Evolutionary conservation across 2,888 invertebrate species (phyloP).

Genomic region (Hyppa rectilinea): DNA sequence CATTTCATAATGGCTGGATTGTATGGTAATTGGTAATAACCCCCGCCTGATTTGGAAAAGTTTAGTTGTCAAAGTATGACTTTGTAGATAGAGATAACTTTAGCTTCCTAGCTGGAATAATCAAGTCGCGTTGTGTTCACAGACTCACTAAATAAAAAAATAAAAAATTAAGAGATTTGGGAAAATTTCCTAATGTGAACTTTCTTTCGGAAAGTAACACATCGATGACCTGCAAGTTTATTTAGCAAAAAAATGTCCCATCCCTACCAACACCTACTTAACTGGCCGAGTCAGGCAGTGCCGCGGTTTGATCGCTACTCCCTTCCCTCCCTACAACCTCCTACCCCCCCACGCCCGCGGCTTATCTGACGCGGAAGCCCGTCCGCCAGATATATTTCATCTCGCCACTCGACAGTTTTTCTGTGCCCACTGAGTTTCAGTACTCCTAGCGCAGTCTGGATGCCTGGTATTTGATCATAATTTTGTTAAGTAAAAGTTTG

Average conservation of each 20-base stretch:
- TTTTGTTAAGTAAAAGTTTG: conserved; percentile 59
- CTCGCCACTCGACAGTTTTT: conserved; percentile 77
- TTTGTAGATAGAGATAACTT: background rate
- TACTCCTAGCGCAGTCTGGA: conserved; percentile 53
- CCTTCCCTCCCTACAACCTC: conserved; percentile 61
- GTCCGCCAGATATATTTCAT: conserved; percentile 82
- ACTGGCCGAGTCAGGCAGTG: conserved; percentile 74
- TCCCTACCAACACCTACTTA: conserved; percentile 81
- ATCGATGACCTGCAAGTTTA: conserved; percentile 47
- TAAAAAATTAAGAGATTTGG: no score
- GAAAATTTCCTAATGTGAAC: no score
- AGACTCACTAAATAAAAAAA: no score
- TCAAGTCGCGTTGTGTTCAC: background rate
- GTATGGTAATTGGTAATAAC: background rate
- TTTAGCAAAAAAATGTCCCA: conserved; percentile 36
- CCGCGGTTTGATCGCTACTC: conserved; percentile 74
- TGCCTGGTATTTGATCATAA: conserved; percentile 61
- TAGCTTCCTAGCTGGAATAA: background rate
- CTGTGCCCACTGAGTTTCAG: conserved; percentile 62
- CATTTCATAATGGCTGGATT: background rate
- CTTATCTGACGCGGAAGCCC: conserved; percentile 82
- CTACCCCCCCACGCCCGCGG: conserved; percentile 67
- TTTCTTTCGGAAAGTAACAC: background rate
- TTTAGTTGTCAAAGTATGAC: background rate
- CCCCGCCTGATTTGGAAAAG: background rate